Base-by-base conservation (phyloP, 30 jellyfish, hydroid and myxozoan genomes). In the Kudoa iwatai region DNA sequence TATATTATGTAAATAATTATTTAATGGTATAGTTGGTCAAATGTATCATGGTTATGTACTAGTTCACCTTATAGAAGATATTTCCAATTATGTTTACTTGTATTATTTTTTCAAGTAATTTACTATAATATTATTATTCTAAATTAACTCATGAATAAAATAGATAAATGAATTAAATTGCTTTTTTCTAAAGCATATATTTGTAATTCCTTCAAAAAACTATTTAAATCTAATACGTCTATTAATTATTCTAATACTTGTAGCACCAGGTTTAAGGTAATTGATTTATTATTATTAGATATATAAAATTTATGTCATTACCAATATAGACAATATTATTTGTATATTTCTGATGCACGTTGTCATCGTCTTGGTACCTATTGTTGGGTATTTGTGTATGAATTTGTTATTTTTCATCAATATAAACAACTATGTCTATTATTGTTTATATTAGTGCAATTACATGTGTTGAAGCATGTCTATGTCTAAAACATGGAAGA, bases 301-400 rank as follows among this genome's bases (percentile, higher is more conserved):
- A 10, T 9, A 25, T 38, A 15, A 12, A 38, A 9, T 10, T 38
- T 38, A 7, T 38, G 21, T n/a, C n/a, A n/a, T n/a, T n/a, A n/a
- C n/a, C n/a, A 38, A 38, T 38, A 15, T 10, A 65, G 84, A 56
- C 88, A 65, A 21, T 65, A 51, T 49, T 65, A 65, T 44, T 32
- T 65, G 16, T 65, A 52, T 33, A 61, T 59, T 13, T 58, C 90
- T 10, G 90, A 67, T 42, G 59, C 90, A 20, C 41, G 90, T 21
- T 61, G 88, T 20, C 59, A 59, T 23, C 28, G 83, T 11, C 57
- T 67, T 32, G 90, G 90, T 15, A 67, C 90, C 0, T 85, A 67
- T 24, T 59, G 85, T 43, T 67, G 90, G 90, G 64, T 67, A 34
- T 67, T 67, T 44, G 53, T 67, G 89, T 65, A 40, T 57, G 87